Base-by-base conservation (phyloP, 2,113 vertebrate genomes). In the Nesoenas mayeri region DNA sequence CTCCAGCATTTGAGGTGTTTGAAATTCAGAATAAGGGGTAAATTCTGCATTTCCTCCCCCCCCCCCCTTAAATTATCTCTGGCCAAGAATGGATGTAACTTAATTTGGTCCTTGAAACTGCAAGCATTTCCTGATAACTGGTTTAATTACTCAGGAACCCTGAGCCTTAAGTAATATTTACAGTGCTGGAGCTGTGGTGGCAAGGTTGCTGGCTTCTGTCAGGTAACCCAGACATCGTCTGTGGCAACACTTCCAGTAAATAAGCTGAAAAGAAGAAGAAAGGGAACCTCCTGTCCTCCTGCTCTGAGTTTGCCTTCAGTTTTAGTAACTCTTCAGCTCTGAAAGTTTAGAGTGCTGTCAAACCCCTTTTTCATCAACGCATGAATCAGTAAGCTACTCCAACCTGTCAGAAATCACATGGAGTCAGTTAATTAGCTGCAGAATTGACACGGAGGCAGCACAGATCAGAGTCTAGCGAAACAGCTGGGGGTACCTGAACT, bases 401-500 rank as follows among this genome's bases (percentile, higher is more conserved):
- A 42, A 74, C 22, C 53, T 94, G 69, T 92, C 67, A 88, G 77
- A 92, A 94, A 79, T 97, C 85, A 89, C 44, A 58, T 62, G 79
- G 62, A 93, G 79, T 44, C 65, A 70, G 40, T 89, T 96, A 95
- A 96, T 97, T 95, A 94, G 44, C 70, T 87, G 4, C 56, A 48
- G 60, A 87, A 64, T 56, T 95, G 91, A 75, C 0, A 0, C 22
- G 34, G 85, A 95, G 74, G 53, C 48, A 44, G 36, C 53, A 51
- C 36, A 86, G 92, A 93, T 94, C 60, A 95, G 80, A 96, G 85
- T 29, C 22, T 48, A 48, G 36, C 61, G 74, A 28, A 95, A 72
- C 92, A 96, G 92, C 87, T 89, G 92, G 87, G 47, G 70, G 70
- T 91, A 53, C 48, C 54, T 84, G 88, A 94, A 71, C 58, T 92